Conservation (phyloP, 2,888 invertebrate genomes). For the Callyntrura guangdongensis region DNA sequence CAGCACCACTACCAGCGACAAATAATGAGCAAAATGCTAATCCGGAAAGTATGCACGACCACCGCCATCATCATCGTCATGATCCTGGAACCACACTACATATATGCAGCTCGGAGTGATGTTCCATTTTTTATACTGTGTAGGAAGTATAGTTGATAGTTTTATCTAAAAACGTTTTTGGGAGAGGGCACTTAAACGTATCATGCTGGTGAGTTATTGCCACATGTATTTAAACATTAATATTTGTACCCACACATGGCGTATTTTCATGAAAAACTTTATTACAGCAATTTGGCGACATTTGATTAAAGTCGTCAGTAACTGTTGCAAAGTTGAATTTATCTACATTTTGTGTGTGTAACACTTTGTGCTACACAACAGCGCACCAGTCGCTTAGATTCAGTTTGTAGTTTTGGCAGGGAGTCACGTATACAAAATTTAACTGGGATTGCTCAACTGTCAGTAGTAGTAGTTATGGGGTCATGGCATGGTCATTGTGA, state of each 20-base stretch:
- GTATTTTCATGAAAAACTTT: conserved; percentile 17
- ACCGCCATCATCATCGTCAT: not conserved
- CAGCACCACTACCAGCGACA: conserved; percentile 32
- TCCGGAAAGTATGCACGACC: conserved; percentile 32
- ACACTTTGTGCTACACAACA: not conserved
- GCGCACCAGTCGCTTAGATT: not conserved
- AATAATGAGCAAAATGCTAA: conserved; percentile 70
- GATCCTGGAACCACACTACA: conserved; percentile 13
- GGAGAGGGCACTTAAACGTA: not conserved
- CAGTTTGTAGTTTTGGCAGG: not conserved
- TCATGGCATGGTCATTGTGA: not conserved
- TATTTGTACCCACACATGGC: not conserved
- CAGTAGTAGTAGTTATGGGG: not conserved
- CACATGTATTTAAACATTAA: conserved; percentile 8
- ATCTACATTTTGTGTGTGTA: conserved; percentile 33
- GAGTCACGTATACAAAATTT: not conserved
- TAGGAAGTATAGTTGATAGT: not conserved
- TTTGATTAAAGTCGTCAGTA: conserved; percentile 20
- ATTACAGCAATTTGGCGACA: not conserved
- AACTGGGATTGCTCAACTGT: conserved; percentile 3
- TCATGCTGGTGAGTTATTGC: conserved; percentile 11
- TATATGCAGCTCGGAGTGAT: not conserved
- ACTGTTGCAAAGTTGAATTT: conserved; percentile 2
- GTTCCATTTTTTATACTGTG: not conserved
- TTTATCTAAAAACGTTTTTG: not conserved